Conservation (phyloP, 2,888 invertebrate genomes). For the Autographa pulchrina region DNA sequence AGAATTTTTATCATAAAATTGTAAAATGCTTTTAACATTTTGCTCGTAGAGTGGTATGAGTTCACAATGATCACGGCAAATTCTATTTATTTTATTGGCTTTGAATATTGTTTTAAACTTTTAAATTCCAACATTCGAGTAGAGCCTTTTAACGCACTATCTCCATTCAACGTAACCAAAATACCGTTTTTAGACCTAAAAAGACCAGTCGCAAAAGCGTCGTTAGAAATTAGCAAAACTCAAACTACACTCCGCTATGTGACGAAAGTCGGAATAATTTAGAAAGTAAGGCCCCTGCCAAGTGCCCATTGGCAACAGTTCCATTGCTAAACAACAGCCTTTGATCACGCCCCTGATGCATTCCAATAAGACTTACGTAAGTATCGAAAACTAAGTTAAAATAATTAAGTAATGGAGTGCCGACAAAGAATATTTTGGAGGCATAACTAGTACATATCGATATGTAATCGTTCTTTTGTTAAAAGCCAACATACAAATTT, state of each 20-base stretch:
- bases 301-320: slow-evolving; percentile 9
- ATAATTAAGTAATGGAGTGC: slow-evolving; percentile 4
- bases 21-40: background rate
- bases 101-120: too few relatives aligned
- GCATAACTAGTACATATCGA: too few relatives aligned
- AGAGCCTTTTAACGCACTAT: background rate
- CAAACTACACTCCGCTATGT: slow-evolving; percentile 8
- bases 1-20: background rate
- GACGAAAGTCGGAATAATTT: slow-evolving; percentile 50
- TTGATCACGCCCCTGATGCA: slow-evolving; percentile 47
- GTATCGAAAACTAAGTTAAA: slow-evolving; percentile 25
- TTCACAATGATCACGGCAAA: too few relatives aligned
- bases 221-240: background rate
- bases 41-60: background rate
- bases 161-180: background rate
- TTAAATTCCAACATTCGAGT: too few relatives aligned
- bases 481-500: too few relatives aligned
- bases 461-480: too few relatives aligned
- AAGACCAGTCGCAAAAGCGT: too few relatives aligned
- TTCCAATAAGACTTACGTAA: slow-evolving; percentile 42
- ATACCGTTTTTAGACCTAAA: background rate
- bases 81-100: too few relatives aligned
- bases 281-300: slow-evolving; percentile 41
- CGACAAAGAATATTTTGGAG: background rate
- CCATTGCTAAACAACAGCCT: slow-evolving; percentile 47